Base-by-base conservation (phyloP, 1,140 invertebrate species). In the Hirudo medicinalis region DNA sequence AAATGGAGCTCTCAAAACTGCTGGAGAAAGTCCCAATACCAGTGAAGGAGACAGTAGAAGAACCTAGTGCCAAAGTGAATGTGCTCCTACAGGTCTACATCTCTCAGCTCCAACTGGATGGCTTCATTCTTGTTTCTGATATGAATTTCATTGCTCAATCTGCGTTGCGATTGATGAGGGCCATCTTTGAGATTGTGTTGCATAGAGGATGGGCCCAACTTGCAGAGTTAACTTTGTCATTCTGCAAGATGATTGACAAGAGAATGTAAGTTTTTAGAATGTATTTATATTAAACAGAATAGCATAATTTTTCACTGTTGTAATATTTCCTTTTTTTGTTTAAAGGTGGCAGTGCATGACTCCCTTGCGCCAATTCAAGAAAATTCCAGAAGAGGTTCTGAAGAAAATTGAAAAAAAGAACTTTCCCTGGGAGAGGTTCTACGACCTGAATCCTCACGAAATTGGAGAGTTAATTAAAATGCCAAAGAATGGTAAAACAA, bases 111-210 rank as follows among this genome's bases (percentile, higher is more conserved):
- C 98, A 99, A 82, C 83, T 99, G 54, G 96, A 99, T 81, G 95
- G 96, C 19, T 97, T 99, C 82, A 94, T 95, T 0, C 83, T 99
- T 5, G 96, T 98, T 91, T 91, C 94, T 0, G 97, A 99, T 81
- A 99, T 99, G 96, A 93, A 99, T 0, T 99, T 93, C 78, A 92
- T 99, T 0, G 98, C 96, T 0, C 97, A 99, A 82, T 97, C 94
- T 8, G 97, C 97, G 0, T 89, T 91, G 5, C 85, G 97, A 70
- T 84, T 99, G 8, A 91, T 99, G 85, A 83, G 97, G 76, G 96
- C 97, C 0, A 95, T 99, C 70, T 99, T 91, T 83, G 97, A 99
- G 84, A 99, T 99, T 76, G 86, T 89, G 15, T 78, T 89, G 20
- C 87, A 88, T 76, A 82, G 90, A 76, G 95, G 95, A 25, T 99